Conservation (phyloP, 2,888 invertebrate genomes). For the Cheilosia vulpina region DNA sequence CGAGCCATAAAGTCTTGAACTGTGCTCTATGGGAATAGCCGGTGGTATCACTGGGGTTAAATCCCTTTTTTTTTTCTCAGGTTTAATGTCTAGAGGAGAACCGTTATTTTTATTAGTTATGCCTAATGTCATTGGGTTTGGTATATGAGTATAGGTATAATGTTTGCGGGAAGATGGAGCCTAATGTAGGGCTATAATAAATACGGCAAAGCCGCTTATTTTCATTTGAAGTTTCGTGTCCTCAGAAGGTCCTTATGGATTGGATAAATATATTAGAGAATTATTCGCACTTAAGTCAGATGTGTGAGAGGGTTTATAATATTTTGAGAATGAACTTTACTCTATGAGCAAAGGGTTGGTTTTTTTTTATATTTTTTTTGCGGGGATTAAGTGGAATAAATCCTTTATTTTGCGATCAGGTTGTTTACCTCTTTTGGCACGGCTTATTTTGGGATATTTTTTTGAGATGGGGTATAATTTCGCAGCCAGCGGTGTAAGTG, state of each 20-base stretch:
- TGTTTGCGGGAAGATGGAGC: slow-evolving; percentile 35
- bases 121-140: slow-evolving; percentile 67
- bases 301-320: slow-evolving; percentile 48
- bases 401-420: slow-evolving; percentile 27
- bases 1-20: slow-evolving; percentile 69
- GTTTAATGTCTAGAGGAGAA: slow-evolving; percentile 35
- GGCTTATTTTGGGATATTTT: slow-evolving; percentile 24
- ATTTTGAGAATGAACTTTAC: slow-evolving; percentile 15
- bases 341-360: not conserved
- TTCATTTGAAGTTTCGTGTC: slow-evolving; percentile 56
- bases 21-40: slow-evolving; percentile 45
- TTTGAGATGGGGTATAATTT: too few relatives aligned
- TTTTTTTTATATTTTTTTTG: slow-evolving; percentile 27
- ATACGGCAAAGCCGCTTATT: slow-evolving; percentile 64
- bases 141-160: slow-evolving; percentile 12
- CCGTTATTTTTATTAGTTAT: slow-evolving; percentile 62
- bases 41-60: slow-evolving; percentile 48
- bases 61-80: slow-evolving; percentile 11
- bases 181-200: slow-evolving; percentile 48
- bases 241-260: slow-evolving; percentile 55
- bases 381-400: slow-evolving; percentile 36
- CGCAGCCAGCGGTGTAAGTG: too few relatives aligned
- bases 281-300: slow-evolving; percentile 62
- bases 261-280: slow-evolving; percentile 64
- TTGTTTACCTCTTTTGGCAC: slow-evolving; percentile 26